Evolutionary conservation across 2,888 invertebrate genomes (phyloP), one percentile per base, ranked within the genome.

Genomic region (Oscheius sp.): DNA sequence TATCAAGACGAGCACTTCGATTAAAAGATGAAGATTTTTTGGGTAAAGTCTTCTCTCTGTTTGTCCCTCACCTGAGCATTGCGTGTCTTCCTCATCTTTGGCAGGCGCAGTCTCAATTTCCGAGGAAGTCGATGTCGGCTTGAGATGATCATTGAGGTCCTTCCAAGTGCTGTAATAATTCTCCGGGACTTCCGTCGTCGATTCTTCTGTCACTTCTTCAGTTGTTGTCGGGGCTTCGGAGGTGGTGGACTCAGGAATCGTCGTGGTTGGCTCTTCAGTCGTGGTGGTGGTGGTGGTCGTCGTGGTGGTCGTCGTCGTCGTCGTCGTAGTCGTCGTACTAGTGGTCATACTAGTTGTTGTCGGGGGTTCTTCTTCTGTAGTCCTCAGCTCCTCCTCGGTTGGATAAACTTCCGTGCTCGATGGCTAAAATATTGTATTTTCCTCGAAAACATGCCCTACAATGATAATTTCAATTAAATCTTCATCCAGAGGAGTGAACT

Each of bases 401-500:
- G n/a, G n/a, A n/a, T n/a, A n/a, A n/a, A n/a, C n/a, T n/a, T n/a
- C n/a, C 17, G 17, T 31, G n/a, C n/a, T n/a, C n/a, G n/a, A n/a
- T n/a, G n/a, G 6, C 6, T 53, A 27, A 25, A 53, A 53, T n/a
- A n/a, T n/a, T n/a, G n/a, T n/a, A n/a, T n/a, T n/a, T n/a, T n/a
- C n/a, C n/a, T n/a, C n/a, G n/a, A n/a, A n/a, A n/a, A n/a, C 5
- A 5, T 5, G 4, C 5, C 48, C 12, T 48, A 48, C 48, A 48
- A 48, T 17, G 5, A n/a, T n/a, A n/a, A 65, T 50, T 20, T 64
- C 48, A 3, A 45, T 10, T 12, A 48, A 29, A 8, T 27, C 33
- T 15, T 25, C 33, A 52, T 77, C 77, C 53, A 50, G 65, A 1
- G 61, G 37, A 8, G 68, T 77, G 31, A 72, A 72, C 23, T 73